These are phyloP conservation scores for Gobiocypris rarus DNA, from an alignment of 2,113 vertebrate genomes.

Conservation along the genomic window DNA sequence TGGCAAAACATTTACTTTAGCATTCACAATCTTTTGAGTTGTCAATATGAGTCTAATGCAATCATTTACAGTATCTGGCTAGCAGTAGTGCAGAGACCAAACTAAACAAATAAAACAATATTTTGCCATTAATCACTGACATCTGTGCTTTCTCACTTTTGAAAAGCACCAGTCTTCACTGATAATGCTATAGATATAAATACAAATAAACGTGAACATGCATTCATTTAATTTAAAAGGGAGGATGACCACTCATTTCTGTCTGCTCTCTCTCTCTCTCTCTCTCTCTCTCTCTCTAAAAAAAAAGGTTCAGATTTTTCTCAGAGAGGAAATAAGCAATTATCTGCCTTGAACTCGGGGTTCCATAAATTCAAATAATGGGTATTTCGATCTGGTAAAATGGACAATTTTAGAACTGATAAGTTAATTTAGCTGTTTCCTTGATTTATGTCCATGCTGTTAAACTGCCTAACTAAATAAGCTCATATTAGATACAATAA, in stretches of 20 bases:
- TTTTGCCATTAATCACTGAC: not conserved
- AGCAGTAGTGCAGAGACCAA: not conserved
- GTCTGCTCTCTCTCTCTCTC: not conserved
- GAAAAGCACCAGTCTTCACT: not conserved
- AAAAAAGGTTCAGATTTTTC: no score
- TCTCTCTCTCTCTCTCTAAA: no score
- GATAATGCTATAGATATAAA: not conserved
- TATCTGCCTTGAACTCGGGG: not conserved
- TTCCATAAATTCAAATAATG: not conserved
- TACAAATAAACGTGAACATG: slow-evolving; percentile 5
- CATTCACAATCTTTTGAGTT: not conserved
- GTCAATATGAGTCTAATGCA: not conserved
- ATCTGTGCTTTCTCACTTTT: not conserved
- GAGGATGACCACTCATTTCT: not conserved
- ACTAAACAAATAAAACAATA: not conserved
- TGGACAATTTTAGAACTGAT: not conserved
- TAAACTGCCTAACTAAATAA: not conserved
- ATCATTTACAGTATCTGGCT: not conserved
- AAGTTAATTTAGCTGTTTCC: not conserved
- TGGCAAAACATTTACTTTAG: not conserved
- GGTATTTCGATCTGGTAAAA: not conserved
- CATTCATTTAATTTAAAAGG: not conserved
- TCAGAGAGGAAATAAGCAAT: slow-evolving; percentile 5
- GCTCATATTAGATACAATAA: not conserved
- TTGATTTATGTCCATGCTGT: not conserved